Conservation (phyloP, 2,888 invertebrate genomes). For the Oligia strigilis region DNA sequence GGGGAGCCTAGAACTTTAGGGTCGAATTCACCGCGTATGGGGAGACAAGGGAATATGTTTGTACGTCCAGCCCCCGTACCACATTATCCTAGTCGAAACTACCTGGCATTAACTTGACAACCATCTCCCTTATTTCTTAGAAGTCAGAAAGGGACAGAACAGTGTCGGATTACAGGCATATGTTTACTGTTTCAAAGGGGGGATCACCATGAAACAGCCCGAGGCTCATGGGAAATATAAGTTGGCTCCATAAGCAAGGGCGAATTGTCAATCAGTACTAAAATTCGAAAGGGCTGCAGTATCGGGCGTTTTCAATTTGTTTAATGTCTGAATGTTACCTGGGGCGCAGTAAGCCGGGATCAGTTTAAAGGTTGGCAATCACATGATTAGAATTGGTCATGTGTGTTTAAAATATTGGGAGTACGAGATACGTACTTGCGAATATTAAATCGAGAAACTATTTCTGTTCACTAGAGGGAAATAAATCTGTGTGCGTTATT, state of each 20-base stretch:
- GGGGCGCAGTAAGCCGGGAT: constrained; percentile 55
- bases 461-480: not conserved
- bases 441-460: not conserved
- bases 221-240: constrained; percentile 86
- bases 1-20: constrained; percentile 89
- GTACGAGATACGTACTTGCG: too few relatives aligned
- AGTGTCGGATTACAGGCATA: constrained; percentile 72
- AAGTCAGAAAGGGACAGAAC: constrained; percentile 71
- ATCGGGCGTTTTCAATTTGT: constrained; percentile 82
- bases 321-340: constrained; percentile 73
- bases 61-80: constrained; percentile 77
- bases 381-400: constrained; percentile 50
- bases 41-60: constrained; percentile 86
- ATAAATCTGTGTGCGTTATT: not conserved
- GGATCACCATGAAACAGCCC: constrained; percentile 79
- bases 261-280: constrained; percentile 85
- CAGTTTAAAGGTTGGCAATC: constrained; percentile 49
- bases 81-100: constrained; percentile 68
- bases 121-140: constrained; percentile 70
- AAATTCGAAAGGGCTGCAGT: constrained; percentile 79
- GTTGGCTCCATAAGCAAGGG: constrained; percentile 82
- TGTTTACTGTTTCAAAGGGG: constrained; percentile 78
- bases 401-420: constrained; percentile 30
- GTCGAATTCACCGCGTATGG: constrained; percentile 83
- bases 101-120: constrained; percentile 68